phyloP scores from a whole-genome alignment of 2,113 vertebrate genomes.

The Lepidothrix coronata region DNA sequence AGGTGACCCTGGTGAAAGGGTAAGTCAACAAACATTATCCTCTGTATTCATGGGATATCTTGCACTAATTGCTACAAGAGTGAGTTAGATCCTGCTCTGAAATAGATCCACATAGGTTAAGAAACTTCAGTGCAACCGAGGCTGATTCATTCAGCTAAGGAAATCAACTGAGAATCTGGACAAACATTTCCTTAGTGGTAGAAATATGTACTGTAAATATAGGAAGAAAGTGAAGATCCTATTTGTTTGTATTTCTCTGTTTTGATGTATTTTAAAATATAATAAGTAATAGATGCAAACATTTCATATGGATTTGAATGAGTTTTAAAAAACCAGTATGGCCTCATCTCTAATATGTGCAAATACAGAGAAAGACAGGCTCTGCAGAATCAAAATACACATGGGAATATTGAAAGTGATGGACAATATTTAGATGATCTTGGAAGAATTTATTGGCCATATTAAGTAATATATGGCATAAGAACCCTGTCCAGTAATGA shows the following conservation, averaged over 20 bases:
- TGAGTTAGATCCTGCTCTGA: background rate
- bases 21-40: conserved; percentile 71
- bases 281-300: background rate
- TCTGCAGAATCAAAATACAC: background rate
- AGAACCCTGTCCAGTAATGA: background rate
- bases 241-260: background rate
- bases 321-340: background rate
- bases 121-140: background rate
- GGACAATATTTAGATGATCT: background rate
- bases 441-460: background rate
- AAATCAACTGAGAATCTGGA: background rate
- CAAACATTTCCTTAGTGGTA: background rate
- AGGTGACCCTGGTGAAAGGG: conserved; percentile 94
- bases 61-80: background rate
- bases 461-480: background rate
- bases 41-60: background rate
- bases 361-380: background rate
- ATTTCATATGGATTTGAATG: background rate
- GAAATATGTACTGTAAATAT: background rate
- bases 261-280: background rate
- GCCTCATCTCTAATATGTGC: background rate
- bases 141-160: background rate
- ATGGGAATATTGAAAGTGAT: background rate
- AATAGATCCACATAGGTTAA: background rate
- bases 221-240: background rate